Conservation (phyloP, 2,888 invertebrate species). For the Leptura quadrifasciata region DNA sequence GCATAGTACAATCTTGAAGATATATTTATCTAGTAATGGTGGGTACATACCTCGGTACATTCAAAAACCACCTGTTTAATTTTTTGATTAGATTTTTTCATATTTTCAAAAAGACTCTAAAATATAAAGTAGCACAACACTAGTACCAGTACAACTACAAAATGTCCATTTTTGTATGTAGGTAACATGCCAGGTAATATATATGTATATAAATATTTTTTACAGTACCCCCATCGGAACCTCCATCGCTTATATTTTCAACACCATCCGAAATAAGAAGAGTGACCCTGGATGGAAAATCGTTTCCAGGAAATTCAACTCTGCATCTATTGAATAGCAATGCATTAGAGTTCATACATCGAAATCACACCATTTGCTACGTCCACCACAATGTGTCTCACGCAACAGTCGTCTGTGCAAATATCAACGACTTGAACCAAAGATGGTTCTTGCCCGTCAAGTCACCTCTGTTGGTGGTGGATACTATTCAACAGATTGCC, state of each 20-base stretch:
- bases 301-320: slow-evolving; percentile 72
- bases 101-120: too few relatives aligned
- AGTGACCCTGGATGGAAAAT: slow-evolving; percentile 76
- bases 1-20: too few relatives aligned
- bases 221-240: slow-evolving; percentile 80
- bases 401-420: slow-evolving; percentile 79
- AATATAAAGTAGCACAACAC: too few relatives aligned
- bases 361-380: slow-evolving; percentile 83
- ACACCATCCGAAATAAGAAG: slow-evolving; percentile 81
- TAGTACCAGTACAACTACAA: too few relatives aligned
- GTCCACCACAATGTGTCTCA: slow-evolving; percentile 80
- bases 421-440: slow-evolving; percentile 79
- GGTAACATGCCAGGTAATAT: too few relatives aligned
- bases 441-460: slow-evolving; percentile 78
- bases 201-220: slow-evolving; percentile 35
- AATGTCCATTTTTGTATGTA: too few relatives aligned
- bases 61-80: too few relatives aligned
- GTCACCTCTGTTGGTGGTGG: slow-evolving; percentile 78
- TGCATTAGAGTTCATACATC: slow-evolving; percentile 81
- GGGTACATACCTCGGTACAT: too few relatives aligned
- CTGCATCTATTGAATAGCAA: slow-evolving; percentile 72
- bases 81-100: too few relatives aligned
- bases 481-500: slow-evolving; percentile 83
- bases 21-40: too few relatives aligned
- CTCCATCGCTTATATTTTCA: slow-evolving; percentile 81